Conservation (phyloP, 2,888 invertebrate genomes). For the Cataglyphis livida region DNA sequence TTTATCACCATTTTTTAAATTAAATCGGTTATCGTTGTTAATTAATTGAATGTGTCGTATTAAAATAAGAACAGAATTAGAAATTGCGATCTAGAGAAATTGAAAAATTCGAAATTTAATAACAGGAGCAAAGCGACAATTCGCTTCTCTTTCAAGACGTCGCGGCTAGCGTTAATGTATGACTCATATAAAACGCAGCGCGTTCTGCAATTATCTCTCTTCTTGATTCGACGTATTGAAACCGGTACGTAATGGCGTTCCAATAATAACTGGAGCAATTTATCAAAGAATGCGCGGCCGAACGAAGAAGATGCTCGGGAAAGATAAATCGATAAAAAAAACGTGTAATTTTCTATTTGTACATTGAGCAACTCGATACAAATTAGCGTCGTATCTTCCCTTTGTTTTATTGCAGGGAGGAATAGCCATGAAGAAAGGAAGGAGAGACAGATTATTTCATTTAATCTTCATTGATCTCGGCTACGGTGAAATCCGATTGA, state of each 20-base stretch:
- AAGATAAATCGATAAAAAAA: constrained; percentile 29
- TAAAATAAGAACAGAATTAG: not conserved
- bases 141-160: not conserved
- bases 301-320: constrained; percentile 30
- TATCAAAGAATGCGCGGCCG: constrained; percentile 30
- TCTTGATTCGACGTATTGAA: not conserved
- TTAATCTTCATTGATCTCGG: constrained; percentile 25
- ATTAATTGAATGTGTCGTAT: not conserved
- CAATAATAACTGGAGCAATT: constrained; percentile 56
- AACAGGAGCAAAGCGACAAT: not conserved
- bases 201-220: constrained; percentile 46
- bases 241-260: constrained; percentile 37
- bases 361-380: constrained; percentile 23
- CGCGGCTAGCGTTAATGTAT: not conserved
- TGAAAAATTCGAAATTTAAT: constrained; percentile 7
- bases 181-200: not conserved
- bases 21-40: not conserved
- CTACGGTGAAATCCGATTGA: constrained; percentile 12
- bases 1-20: not conserved
- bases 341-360: constrained; percentile 38
- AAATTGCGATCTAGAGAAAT: not conserved
- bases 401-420: not conserved
- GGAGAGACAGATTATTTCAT: constrained; percentile 25
- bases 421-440: not conserved
- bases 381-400: not conserved